Percentiles rank a stretch among this genome's conserved stretches.
Conservation (phyloP, 1,140 invertebrate species). For the Macrobrachium rosenbergii region DNA sequence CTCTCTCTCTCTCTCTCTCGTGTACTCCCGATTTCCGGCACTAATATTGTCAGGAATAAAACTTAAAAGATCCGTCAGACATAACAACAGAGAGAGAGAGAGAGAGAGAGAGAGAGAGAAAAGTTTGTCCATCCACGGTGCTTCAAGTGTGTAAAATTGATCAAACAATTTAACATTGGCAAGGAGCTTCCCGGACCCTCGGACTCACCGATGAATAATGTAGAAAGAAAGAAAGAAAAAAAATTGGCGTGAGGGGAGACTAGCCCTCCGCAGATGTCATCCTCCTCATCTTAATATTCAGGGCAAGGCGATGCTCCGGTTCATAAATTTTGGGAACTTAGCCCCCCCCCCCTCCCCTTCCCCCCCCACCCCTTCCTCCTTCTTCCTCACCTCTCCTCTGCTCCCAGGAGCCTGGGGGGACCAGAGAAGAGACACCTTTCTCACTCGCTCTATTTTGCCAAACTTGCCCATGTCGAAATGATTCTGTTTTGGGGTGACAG, state of each 20-base stretch:
- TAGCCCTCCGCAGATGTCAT: neutral
- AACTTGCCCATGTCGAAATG: too few relatives aligned
- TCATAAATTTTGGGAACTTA: too few relatives aligned
- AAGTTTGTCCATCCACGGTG: neutral
- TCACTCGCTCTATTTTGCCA: neutral
- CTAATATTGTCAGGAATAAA: neutral
- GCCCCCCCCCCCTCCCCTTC: neutral
- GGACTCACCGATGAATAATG: too few relatives aligned
- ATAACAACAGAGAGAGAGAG: slow-evolving; percentile 7
- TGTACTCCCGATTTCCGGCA: neutral
- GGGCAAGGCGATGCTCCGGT: too few relatives aligned
- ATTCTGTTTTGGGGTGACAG: too few relatives aligned
- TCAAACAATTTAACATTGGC: too few relatives aligned
- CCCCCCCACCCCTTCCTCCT: neutral
- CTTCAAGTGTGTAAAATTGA: too few relatives aligned
- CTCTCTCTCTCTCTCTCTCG: slow-evolving; percentile 16
- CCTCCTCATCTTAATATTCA: neutral
- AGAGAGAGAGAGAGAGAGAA: slow-evolving; percentile 16
- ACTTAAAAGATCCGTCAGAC: neutral
- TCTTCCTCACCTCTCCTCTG: neutral
- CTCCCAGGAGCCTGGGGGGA: neutral
- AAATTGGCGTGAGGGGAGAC: neutral
- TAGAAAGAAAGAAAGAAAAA: neutral
- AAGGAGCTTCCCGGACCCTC: too few relatives aligned
- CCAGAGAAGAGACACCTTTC: neutral